Evolutionary conservation across 2,113 vertebrate genomes (phyloP).

Genomic region (Sigmodon hispidus): DNA sequence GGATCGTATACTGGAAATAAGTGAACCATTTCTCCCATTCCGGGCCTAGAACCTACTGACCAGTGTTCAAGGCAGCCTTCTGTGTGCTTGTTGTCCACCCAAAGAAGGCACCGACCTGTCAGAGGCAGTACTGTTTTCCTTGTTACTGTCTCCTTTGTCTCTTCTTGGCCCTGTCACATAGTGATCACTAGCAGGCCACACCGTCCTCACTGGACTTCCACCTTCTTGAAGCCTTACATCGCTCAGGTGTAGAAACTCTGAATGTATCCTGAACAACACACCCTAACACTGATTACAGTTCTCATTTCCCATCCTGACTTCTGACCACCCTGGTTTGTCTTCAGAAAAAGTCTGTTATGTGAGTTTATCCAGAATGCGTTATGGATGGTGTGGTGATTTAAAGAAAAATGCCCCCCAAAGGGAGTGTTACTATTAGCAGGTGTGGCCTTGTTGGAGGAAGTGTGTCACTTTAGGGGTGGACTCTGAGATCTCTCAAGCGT

Average conservation of each 20-base stretch:
- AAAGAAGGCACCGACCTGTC: background rate
- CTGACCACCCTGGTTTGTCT: background rate
- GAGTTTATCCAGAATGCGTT: background rate
- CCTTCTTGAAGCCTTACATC: background rate
- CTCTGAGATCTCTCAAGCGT: background rate
- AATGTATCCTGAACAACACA: background rate
- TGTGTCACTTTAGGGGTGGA: background rate
- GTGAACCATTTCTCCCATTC: too few relatives aligned
- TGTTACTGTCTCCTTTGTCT: too few relatives aligned
- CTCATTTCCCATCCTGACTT: background rate
- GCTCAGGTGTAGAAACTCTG: too few relatives aligned
- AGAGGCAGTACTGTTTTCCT: background rate
- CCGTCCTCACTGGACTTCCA: background rate
- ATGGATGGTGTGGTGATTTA: background rate
- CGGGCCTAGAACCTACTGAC: background rate
- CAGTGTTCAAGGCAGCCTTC: background rate
- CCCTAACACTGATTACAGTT: background rate
- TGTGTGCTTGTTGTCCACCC: background rate
- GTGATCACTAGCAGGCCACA: background rate
- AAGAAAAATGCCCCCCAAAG: background rate
- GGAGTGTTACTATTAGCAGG: background rate
- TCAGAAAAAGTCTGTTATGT: background rate
- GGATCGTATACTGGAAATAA: background rate
- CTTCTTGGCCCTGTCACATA: background rate
- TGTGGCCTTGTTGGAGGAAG: background rate